phyloP scores from a whole-genome alignment of 2,113 vertebrate genomes.

The Aptenodytes forsteri region DNA sequence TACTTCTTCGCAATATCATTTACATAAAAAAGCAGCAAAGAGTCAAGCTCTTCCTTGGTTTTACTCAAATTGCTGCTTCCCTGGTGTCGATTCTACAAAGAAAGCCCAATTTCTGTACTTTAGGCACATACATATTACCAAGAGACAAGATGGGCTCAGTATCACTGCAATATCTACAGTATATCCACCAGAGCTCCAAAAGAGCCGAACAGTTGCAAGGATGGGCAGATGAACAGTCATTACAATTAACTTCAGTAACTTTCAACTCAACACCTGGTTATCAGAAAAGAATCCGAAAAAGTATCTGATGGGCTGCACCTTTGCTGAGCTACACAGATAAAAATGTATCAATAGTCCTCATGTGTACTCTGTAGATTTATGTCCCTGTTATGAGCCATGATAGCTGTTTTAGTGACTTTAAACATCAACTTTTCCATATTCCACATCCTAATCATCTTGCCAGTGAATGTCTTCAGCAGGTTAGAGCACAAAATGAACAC shows the following conservation, averaged over 20 bases:
- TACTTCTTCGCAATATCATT: neutral
- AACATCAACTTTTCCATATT: neutral
- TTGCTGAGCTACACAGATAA: neutral
- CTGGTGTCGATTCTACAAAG: neutral
- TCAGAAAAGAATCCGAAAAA: neutral
- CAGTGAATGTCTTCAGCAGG: neutral
- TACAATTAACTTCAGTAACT: neutral
- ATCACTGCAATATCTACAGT: neutral
- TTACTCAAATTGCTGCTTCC: neutral
- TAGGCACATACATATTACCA: neutral
- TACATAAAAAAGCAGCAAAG: neutral
- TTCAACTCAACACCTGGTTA: neutral
- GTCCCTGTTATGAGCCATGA: neutral
- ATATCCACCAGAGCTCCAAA: neutral
- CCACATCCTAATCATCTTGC: neutral
- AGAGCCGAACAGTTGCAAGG: neutral
- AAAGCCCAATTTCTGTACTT: neutral
- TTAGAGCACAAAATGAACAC: neutral
- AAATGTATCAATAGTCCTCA: neutral
- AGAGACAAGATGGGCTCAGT: neutral
- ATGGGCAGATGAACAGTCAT: neutral
- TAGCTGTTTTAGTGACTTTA: neutral
- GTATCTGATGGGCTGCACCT: neutral
- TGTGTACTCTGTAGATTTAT: neutral
- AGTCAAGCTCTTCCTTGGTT: neutral